These are phyloP conservation scores for Epinotia bilunana DNA, from an alignment of 2,888 invertebrate species.

Conservation along the genomic window DNA sequence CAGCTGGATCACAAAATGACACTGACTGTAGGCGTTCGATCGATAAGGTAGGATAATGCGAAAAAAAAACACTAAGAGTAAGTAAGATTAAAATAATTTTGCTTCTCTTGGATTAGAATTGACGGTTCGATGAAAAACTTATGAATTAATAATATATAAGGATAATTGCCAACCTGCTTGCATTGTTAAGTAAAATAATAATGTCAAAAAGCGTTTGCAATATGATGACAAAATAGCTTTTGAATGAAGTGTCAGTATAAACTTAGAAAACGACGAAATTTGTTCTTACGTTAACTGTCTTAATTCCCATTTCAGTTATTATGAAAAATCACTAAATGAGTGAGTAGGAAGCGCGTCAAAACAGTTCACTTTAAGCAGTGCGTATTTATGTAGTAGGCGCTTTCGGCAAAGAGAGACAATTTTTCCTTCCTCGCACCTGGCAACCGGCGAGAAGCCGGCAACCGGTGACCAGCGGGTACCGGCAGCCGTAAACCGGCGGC, in stretches of 20 bases:
- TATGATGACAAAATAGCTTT: neutral
- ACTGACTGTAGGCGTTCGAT: constrained; percentile 57
- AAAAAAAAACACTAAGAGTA: constrained; percentile 18
- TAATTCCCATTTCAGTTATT: too few species aligned
- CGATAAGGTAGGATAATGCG: constrained; percentile 52
- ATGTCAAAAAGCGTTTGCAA: too few species aligned
- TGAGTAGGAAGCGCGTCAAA: too few species aligned
- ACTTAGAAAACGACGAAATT: neutral
- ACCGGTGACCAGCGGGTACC: constrained; percentile 5
- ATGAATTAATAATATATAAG: too few species aligned
- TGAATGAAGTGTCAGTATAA: neutral
- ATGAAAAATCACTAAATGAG: too few species aligned
- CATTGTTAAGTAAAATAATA: too few species aligned
- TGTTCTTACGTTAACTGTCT: neutral
- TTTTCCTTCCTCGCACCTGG: constrained; percentile 8
- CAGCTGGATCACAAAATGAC: constrained; percentile 56
- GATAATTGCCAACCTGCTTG: too few species aligned
- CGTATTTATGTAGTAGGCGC: neutral
- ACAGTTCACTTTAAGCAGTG: neutral
- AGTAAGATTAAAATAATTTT: too few species aligned
- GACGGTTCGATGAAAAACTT: neutral
- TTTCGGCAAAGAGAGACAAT: constrained; percentile 6
- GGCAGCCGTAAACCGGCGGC: constrained; percentile 14
- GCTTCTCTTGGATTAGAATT: too few species aligned
- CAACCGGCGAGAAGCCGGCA: neutral